These are phyloP conservation scores for Catagonus wagneri DNA, from an alignment of 2,113 vertebrate genomes.

Conservation along the genomic window DNA sequence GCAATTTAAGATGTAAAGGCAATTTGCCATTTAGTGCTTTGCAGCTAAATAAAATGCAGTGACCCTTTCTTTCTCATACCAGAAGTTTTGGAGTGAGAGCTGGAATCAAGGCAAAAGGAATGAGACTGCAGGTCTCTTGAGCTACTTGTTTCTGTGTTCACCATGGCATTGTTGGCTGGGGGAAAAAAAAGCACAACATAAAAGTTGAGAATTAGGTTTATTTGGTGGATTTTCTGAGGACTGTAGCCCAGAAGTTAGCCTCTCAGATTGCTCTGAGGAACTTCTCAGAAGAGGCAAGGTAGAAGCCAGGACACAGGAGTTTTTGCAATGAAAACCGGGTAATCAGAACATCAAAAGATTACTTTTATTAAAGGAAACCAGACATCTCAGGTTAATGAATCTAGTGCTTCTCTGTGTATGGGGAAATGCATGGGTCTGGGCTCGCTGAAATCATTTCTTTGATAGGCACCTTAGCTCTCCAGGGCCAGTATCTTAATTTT, in stretches of 20 bases:
- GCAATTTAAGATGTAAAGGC: slow-evolving; percentile 56
- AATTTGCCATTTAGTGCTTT: slow-evolving; percentile 43
- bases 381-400: background rate
- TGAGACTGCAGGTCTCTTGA: background rate
- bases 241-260: background rate
- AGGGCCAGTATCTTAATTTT: background rate
- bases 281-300: background rate
- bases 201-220: background rate
- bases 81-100: background rate
- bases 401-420: background rate
- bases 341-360: background rate
- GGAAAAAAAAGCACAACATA: background rate
- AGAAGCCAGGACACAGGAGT: background rate
- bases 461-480: background rate
- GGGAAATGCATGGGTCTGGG: background rate
- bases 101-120: background rate
- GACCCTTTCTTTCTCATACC: slow-evolving; percentile 37
- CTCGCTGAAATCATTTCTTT: background rate
- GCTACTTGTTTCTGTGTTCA: background rate
- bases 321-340: background rate
- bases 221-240: background rate
- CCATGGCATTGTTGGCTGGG: background rate
- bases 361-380: background rate
- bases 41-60: background rate
- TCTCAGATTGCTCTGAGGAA: background rate